Percentiles rank a stretch among this genome's conserved stretches.
phyloP scores from a whole-genome alignment of 1,140 invertebrate genomes.

The Drosophila pseudoananassae region DNA sequence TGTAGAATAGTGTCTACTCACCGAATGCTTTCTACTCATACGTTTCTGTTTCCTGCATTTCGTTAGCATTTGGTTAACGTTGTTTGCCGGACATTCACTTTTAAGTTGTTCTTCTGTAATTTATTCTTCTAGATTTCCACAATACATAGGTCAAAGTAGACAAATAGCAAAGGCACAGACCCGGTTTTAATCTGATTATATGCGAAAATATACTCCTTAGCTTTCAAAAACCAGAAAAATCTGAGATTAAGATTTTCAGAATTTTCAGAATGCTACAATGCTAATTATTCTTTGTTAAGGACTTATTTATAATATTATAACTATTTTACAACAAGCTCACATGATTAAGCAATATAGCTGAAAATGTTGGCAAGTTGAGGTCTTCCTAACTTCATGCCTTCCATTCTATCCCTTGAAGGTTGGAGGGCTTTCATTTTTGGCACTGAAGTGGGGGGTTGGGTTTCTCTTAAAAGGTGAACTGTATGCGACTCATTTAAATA shows the following conservation, averaged over 20 bases:
- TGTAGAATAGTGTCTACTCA: conserved; percentile 45
- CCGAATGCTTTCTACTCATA: conserved; percentile 25
- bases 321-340: too few species aligned
- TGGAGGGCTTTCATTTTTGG: conserved; percentile 29
- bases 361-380: too few species aligned
- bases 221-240: neutral
- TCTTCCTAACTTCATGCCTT: too few species aligned
- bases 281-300: too few species aligned
- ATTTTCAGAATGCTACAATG: too few species aligned
- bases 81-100: conserved; percentile 54
- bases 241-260: neutral
- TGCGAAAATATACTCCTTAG: conserved; percentile 13
- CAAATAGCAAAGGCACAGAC: conserved; percentile 33
- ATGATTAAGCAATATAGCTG: too few species aligned
- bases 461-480: conserved; percentile 13
- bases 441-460: neutral
- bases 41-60: conserved; percentile 52
- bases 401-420: conserved; percentile 1
- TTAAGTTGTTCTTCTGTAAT: conserved; percentile 52
- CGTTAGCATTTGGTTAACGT: conserved; percentile 48
- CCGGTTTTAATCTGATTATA: conserved; percentile 12
- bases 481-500: conserved; percentile 73
- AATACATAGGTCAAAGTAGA: conserved; percentile 55
- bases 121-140: conserved; percentile 55
- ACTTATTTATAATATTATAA: too few species aligned